Evolutionary conservation across 2,888 invertebrate species (phyloP).

Genomic region (Cheilosia urbana): DNA sequence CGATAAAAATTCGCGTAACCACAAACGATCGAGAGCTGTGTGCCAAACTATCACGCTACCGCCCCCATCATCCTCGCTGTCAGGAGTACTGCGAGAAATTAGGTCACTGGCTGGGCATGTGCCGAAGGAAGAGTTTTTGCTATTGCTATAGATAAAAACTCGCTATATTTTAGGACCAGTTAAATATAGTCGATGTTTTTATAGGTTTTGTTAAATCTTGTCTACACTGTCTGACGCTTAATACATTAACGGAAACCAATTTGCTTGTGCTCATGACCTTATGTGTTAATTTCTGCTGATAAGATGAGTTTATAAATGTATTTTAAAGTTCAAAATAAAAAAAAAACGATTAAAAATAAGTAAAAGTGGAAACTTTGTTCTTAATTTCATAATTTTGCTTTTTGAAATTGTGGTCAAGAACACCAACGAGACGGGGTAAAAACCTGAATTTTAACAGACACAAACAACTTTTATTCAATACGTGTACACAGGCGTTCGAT

Average conservation of each 20-base stretch:
- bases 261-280: constrained; percentile 62
- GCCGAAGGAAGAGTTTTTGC: constrained; percentile 79
- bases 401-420: constrained; percentile 29
- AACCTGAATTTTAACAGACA: not conserved
- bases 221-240: constrained; percentile 11
- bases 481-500: not conserved
- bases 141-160: constrained; percentile 80
- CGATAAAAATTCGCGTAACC: constrained; percentile 81
- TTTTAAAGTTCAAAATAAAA: constrained; percentile 54
- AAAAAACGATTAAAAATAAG: constrained; percentile 38
- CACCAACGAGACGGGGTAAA: not conserved
- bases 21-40: constrained; percentile 80
- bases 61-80: constrained; percentile 81
- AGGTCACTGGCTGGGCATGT: constrained; percentile 82
- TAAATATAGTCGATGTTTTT: constrained; percentile 39
- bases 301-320: constrained; percentile 46
- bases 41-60: constrained; percentile 78
- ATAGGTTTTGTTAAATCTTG: constrained; percentile 34
- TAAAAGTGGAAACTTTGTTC: constrained; percentile 25
- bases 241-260: constrained; percentile 6
- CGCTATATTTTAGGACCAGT: constrained; percentile 38
- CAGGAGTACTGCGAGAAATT: constrained; percentile 80
- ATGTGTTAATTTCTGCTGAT: constrained; percentile 52
- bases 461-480: not conserved
- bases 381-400: constrained; percentile 6